These are phyloP conservation scores for Agelas oroides DNA, from an alignment of 37 sponge, comb jelly and placozoan species.

Conservation along the genomic window DNA sequence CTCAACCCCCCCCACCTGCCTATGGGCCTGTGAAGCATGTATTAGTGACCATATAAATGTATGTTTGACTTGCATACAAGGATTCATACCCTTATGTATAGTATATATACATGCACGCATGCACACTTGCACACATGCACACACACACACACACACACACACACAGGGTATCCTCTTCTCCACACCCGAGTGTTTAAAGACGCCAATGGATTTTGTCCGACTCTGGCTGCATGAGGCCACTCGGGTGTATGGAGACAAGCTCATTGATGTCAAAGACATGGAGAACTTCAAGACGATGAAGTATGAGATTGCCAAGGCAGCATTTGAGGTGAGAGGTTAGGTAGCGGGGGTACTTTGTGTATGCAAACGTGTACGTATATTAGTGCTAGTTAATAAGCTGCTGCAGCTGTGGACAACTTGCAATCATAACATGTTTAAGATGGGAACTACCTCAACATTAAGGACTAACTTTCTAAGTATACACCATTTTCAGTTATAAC, in stretches of 20 bases:
- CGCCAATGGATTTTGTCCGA: constrained; percentile 89
- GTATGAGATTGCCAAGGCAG: constrained; percentile 79
- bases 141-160: neutral
- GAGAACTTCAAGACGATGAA: constrained; percentile 81
- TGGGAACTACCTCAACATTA: neutral
- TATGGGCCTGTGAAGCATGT: too few relatives aligned
- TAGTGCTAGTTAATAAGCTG: neutral
- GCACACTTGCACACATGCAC: neutral
- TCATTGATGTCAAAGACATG: constrained; percentile 93
- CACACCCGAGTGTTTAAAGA: constrained; percentile 79
- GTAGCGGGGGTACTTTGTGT: neutral
- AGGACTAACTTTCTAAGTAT: too few relatives aligned
- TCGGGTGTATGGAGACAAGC: constrained; percentile 96
- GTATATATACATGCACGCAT: too few relatives aligned
- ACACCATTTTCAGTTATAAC: too few relatives aligned
- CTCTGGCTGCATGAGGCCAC: constrained; percentile 97
- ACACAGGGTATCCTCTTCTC: constrained; percentile 86
- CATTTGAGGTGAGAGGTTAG: constrained; percentile 76
- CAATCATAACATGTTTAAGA: neutral
- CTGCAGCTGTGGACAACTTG: too few relatives aligned
- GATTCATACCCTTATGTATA: too few relatives aligned
- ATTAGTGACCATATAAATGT: too few relatives aligned
- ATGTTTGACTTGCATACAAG: too few relatives aligned
- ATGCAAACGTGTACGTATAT: neutral
- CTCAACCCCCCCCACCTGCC: too few relatives aligned